Percentiles rank a stretch among this genome's conserved stretches.
These are phyloP conservation scores for Ormyrus pomaceus DNA, from an alignment of 2,888 invertebrate species.

Conservation along the genomic window DNA sequence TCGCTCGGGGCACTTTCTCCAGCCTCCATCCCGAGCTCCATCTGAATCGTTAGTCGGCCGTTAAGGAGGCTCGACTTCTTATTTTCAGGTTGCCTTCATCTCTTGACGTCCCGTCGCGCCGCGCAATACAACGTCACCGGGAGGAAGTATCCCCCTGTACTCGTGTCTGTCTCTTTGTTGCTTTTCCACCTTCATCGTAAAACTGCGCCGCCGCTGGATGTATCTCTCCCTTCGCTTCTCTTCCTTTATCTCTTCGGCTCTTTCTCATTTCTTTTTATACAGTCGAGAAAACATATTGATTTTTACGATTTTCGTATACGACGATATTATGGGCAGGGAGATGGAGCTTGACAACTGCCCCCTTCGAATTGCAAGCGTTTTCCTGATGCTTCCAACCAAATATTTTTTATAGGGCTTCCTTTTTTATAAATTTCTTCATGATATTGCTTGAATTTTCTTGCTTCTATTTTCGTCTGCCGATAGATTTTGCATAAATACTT, in stretches of 20 bases:
- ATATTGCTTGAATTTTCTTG: no score
- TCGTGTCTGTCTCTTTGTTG: background rate
- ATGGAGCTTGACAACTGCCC: background rate
- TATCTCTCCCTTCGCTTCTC: constrained; percentile 13
- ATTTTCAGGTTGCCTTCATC: constrained; percentile 36
- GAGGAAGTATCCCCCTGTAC: background rate
- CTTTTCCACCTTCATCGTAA: constrained; percentile 19
- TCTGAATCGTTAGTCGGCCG: constrained; percentile 50
- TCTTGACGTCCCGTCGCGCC: constrained; percentile 7
- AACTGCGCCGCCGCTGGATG: constrained; percentile 6
- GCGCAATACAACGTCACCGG: constrained; percentile 32
- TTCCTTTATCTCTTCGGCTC: background rate
- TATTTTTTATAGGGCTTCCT: background rate
- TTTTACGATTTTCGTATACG: constrained; percentile 38
- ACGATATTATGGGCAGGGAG: background rate
- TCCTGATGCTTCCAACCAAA: background rate
- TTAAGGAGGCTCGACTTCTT: constrained; percentile 51
- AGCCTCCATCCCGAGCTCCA: background rate
- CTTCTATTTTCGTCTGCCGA: no score
- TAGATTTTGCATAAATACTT: no score
- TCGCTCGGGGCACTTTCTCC: constrained; percentile 31
- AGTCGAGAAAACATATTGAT: constrained; percentile 38
- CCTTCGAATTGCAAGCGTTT: constrained; percentile 22
- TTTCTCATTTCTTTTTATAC: constrained; percentile 17
- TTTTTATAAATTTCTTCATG: no score